These are phyloP conservation scores for Pinctada fucata DNA, from an alignment of 2,888 invertebrate species.

Conservation along the genomic window DNA sequence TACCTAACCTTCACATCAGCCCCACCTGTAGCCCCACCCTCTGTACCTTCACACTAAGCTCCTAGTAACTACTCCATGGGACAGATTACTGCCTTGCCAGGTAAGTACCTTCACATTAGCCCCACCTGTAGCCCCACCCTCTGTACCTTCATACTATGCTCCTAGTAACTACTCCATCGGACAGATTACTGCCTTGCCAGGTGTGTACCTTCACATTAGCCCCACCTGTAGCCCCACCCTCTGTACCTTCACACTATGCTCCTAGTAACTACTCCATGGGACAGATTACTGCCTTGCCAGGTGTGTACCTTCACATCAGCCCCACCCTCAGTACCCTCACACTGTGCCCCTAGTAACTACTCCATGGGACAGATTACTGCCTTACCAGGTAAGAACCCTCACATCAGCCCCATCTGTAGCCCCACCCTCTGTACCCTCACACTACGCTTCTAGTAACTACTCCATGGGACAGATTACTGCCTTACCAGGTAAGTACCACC, in stretches of 20 bases:
- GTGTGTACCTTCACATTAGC: background rate
- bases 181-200: constrained; percentile 28
- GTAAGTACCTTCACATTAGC: too few species aligned
- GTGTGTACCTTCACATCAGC: background rate
- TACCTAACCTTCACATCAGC: too few species aligned
- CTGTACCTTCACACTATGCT: constrained; percentile 90
- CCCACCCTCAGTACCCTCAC: constrained; percentile 81
- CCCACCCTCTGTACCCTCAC: constrained; percentile 89
- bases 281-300: constrained; percentile 28
- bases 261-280: constrained; percentile 89
- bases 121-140: too few species aligned
- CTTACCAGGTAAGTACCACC: constrained; percentile 56
- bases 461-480: constrained; percentile 79
- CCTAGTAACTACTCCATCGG: constrained; percentile 89
- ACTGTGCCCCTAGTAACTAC: constrained; percentile 93
- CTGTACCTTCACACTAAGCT: constrained; percentile 92
- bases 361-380: constrained; percentile 79
- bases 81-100: constrained; percentile 27
- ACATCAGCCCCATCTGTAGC: constrained; percentile 98
- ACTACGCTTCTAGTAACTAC: constrained; percentile 93
- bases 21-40: too few species aligned
- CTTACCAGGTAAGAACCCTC: constrained; percentile 19
- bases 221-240: too few species aligned
- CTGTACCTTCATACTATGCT: constrained; percentile 89
- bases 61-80: constrained; percentile 89